Base-by-base conservation (phyloP, 2,797 vertebrate genomes). In the Coranthus polyacanthus region DNA sequence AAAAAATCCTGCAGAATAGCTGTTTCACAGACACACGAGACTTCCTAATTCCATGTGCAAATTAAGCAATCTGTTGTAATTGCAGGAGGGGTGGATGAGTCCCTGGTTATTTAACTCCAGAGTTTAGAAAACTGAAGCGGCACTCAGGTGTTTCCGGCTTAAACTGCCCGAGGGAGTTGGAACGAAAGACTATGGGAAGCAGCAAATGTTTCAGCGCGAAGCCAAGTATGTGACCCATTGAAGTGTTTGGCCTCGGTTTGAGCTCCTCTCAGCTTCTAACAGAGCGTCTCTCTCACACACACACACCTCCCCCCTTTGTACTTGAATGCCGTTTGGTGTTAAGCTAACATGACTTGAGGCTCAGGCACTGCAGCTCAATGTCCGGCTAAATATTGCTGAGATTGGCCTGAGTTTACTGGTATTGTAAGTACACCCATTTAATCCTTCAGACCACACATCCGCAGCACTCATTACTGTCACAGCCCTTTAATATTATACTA, bases 341-440 rank as follows among this genome's bases (percentile, higher is more conserved):
- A 90, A 85, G 50, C 75, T 86, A 89, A 91, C 82, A 16, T 71
- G 82, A 87, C 85, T 84, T 78, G 87, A 90, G 79, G 82, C 67
- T 73, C 79, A 58, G 81, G 66, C 82, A 60, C 81, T 83, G 84
- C 82, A 73, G 85, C 90, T 94, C 93, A 94, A 92, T 58, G 92
- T 93, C 92, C 88, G 34, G 79, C 72, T 59, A 88, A 93, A 92
- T 93, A 94, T 94, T 90, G 88, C 88, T 42, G 76, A 91, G 92
- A 94, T 94, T 94, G 92, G 86, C 81, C 74, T 5, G 57, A 66
- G 80, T 85, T 91, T 92, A 75, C 92, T 92, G 90, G 90, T 92
- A 86, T 85, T 58, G 66, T 91, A 92, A 93, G 68, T 82, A 87
- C 65, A 52, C 68, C 83, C 79, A 73, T 92, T 91, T 91, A 90